A percentile compares a stretch with the other conserved stretches of the same genome.
Evolutionary conservation across 2,888 invertebrate species (phyloP).

Genomic region (Ischnura elegans): DNA sequence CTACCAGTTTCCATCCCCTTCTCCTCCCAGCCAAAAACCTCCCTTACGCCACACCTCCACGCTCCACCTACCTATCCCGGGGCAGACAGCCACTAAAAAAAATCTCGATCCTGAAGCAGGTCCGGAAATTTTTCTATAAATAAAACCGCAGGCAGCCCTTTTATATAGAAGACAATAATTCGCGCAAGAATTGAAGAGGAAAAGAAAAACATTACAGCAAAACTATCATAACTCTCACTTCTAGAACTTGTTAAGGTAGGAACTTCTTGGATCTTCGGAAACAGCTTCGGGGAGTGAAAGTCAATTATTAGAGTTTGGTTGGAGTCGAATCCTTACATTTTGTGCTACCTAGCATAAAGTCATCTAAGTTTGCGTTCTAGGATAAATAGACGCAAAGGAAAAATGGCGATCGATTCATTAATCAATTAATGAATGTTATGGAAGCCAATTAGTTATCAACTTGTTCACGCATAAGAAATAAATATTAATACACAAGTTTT

Average conservation of each 20-base stretch:
- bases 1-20: background rate
- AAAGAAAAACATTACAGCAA: background rate
- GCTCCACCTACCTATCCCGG: background rate
- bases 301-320: background rate
- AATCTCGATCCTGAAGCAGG: too few species aligned
- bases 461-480: too few species aligned
- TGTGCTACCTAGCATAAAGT: background rate
- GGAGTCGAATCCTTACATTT: background rate
- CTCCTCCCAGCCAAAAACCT: background rate
- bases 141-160: background rate
- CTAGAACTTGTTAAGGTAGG: background rate
- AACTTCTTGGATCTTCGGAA: background rate
- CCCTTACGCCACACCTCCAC: too few species aligned
- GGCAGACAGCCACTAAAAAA: too few species aligned
- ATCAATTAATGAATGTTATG: too few species aligned
- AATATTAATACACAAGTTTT: too few species aligned
- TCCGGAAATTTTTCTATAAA: constrained; percentile 27
- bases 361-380: too few species aligned
- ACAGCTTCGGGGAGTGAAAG: background rate
- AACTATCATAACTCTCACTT: background rate
- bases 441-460: too few species aligned
- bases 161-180: too few species aligned
- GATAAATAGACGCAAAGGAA: too few species aligned
- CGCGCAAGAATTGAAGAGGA: background rate
- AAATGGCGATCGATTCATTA: too few species aligned